Evolutionary conservation across 2,888 invertebrate species (phyloP).

Genomic region (Ophion ellenae): DNA sequence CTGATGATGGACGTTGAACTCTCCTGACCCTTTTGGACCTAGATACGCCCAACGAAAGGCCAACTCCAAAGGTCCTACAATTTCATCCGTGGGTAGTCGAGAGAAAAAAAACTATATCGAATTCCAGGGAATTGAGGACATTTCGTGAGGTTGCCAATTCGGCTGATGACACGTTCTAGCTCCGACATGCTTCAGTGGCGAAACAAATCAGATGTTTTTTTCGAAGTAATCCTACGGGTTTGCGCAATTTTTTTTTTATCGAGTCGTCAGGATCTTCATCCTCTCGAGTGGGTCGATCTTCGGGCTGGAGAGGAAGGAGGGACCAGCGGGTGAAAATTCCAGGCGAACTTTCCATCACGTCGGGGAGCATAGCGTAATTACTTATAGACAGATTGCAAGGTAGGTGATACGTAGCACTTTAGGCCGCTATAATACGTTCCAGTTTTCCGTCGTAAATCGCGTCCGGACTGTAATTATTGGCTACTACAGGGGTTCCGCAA

Average conservation of each 20-base stretch:
- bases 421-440: constrained; percentile 25
- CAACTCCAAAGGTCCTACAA: too few relatives aligned
- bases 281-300: background rate
- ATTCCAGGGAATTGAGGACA: background rate
- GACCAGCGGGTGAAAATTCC: background rate
- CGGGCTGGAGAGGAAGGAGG: background rate
- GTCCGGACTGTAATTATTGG: constrained; percentile 50
- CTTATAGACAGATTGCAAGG: constrained; percentile 34
- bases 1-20: too few relatives aligned
- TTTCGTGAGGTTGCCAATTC: too few relatives aligned
- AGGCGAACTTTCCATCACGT: constrained; percentile 22
- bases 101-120: background rate
- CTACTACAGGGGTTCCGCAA: constrained; percentile 6
- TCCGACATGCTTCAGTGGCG: too few relatives aligned
- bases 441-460: constrained; percentile 53
- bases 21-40: too few relatives aligned
- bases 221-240: too few relatives aligned
- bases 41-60: too few relatives aligned
- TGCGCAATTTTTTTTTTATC: too few relatives aligned
- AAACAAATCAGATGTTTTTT: too few relatives aligned
- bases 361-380: constrained; percentile 30
- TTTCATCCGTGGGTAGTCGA: background rate
- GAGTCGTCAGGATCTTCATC: background rate
- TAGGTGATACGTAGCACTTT: constrained; percentile 20
- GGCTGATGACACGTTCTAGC: too few relatives aligned